These are phyloP conservation scores for Heterotis niloticus DNA, from an alignment of 2,113 vertebrate genomes.

Conservation along the genomic window DNA sequence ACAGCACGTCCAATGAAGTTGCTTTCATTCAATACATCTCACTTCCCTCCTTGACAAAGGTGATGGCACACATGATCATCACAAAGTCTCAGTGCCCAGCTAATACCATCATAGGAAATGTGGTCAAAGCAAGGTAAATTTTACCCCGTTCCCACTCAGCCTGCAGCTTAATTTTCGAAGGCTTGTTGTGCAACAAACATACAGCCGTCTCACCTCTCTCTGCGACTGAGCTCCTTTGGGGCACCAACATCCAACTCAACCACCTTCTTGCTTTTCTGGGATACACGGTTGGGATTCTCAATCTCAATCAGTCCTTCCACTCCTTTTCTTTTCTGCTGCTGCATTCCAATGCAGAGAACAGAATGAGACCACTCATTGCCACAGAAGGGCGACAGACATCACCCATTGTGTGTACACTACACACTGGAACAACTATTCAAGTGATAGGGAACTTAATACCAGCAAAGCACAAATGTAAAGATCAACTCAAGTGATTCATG, in stretches of 20 bases:
- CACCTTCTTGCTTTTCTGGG: conserved; percentile 71
- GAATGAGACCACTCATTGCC: neutral
- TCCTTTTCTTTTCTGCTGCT: conserved; percentile 63
- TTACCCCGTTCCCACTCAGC: neutral
- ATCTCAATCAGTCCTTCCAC: conserved; percentile 74
- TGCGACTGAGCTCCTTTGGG: conserved; percentile 66
- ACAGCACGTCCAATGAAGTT: neutral
- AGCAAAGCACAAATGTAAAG: neutral
- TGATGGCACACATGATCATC: neutral
- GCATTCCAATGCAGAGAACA: neutral
- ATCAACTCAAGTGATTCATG: neutral
- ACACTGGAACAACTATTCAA: neutral
- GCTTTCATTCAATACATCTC: neutral
- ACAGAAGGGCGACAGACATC: neutral
- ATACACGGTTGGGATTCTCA: conserved; percentile 70
- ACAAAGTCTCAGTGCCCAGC: neutral
- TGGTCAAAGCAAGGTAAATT: no score
- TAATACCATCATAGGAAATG: neutral
- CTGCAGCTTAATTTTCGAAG: neutral
- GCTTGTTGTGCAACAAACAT: neutral
- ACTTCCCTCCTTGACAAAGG: neutral
- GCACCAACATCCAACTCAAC: conserved; percentile 56
- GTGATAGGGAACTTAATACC: neutral
- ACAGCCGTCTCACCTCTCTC: conserved; percentile 59
- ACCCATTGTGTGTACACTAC: neutral